Conservation (phyloP, 2,888 invertebrate genomes). For the Xylocampa areola region DNA sequence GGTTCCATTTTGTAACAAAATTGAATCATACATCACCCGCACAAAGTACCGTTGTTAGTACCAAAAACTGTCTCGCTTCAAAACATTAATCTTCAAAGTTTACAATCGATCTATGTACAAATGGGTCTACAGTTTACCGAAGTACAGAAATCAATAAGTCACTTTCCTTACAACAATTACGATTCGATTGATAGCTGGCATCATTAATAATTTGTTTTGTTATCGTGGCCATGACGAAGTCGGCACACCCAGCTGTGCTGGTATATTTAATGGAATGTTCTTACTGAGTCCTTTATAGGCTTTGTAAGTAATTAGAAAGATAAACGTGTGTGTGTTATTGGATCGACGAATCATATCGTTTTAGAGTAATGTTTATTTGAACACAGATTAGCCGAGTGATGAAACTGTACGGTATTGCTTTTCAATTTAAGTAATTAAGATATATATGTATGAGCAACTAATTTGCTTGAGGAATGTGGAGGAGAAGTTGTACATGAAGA, state of each 20-base stretch:
- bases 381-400: constrained; percentile 5
- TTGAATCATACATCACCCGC: constrained; percentile 47
- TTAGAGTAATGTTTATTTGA: constrained; percentile 8
- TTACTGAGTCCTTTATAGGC: constrained; percentile 33
- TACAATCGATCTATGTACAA: constrained; percentile 55
- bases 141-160: constrained; percentile 62
- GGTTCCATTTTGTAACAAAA: constrained; percentile 40
- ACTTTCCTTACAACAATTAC: constrained; percentile 60
- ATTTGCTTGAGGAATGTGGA: no score
- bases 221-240: constrained; percentile 42
- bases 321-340: constrained; percentile 18
- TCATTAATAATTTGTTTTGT: constrained; percentile 64
- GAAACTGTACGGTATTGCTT: not conserved
- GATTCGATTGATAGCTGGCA: constrained; percentile 54
- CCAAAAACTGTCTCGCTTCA: constrained; percentile 49
- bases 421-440: not conserved
- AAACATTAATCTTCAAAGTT: constrained; percentile 60
- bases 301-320: constrained; percentile 42
- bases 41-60: constrained; percentile 37
- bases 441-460: not conserved
- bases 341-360: constrained; percentile 12
- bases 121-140: constrained; percentile 57
- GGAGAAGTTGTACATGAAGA: constrained; percentile 15
- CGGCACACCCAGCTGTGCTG: constrained; percentile 44
- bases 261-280: constrained; percentile 33